phyloP scores from a whole-genome alignment of 2,797 vertebrate species.

The Tamandua tetradactyla region DNA sequence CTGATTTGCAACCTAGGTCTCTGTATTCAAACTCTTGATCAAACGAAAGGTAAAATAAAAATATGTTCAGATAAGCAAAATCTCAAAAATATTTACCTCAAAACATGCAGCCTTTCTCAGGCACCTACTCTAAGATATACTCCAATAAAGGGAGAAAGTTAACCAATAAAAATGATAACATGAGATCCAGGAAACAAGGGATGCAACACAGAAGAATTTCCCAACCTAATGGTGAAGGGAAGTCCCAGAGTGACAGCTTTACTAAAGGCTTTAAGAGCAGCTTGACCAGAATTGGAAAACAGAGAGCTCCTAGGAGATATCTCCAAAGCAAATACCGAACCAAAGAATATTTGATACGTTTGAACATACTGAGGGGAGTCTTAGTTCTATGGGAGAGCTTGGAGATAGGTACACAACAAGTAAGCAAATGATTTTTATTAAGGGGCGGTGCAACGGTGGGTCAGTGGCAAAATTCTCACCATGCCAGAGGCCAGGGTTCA shows the following conservation, averaged over 20 bases:
- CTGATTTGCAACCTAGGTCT: background rate
- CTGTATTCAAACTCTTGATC: conserved; percentile 26
- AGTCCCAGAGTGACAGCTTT: too few relatives aligned
- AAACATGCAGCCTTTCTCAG: too few relatives aligned
- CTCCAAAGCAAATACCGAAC: background rate
- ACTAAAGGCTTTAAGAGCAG: background rate
- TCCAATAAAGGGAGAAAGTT: too few relatives aligned
- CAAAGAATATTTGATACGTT: too few relatives aligned
- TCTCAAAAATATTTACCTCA: too few relatives aligned
- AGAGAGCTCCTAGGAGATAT: background rate
- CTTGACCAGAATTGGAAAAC: background rate
- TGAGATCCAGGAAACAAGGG: background rate
- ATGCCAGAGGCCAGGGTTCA: too few relatives aligned
- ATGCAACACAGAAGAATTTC: background rate
- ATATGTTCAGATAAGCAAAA: too few relatives aligned
- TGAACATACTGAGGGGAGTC: background rate
- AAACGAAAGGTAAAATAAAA: conserved; percentile 38
- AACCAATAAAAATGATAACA: too few relatives aligned
- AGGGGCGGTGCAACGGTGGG: too few relatives aligned
- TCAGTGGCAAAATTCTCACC: too few relatives aligned
- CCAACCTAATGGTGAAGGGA: background rate
- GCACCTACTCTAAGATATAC: too few relatives aligned
- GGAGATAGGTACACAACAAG: background rate
- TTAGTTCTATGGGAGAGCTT: background rate
- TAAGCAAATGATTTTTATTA: background rate